Conservation (phyloP, 2,888 invertebrate species). For the Drosophila neonasuta region DNA sequence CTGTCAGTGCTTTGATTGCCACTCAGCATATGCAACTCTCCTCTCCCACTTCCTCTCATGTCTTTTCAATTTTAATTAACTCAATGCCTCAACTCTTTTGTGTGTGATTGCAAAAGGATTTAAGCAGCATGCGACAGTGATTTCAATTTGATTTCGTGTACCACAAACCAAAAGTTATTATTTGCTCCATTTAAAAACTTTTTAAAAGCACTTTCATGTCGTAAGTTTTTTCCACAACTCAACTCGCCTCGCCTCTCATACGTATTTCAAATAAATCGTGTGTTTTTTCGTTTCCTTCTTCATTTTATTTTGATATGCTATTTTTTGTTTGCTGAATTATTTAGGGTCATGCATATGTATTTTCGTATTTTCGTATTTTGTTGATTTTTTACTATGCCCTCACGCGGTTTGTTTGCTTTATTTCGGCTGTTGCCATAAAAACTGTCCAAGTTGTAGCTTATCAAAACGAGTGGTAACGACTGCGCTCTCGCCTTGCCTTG, state of each 20-base stretch:
- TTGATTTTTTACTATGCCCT: conserved; percentile 20
- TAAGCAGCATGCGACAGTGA: conserved; percentile 3
- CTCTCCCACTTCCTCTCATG: too few species aligned
- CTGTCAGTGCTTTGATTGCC: conserved; percentile 35
- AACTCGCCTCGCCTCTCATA: neutral
- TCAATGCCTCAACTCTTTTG: conserved; percentile 10
- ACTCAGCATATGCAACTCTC: conserved; percentile 2
- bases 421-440: conserved; percentile 46
- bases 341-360: conserved; percentile 29
- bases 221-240: conserved; percentile 15
- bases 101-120: conserved; percentile 3
- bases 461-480: conserved; percentile 53
- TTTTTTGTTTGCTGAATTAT: conserved; percentile 11
- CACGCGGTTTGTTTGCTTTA: neutral
- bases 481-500: conserved; percentile 7
- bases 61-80: conserved; percentile 51
- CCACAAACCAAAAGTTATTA: neutral
- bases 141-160: conserved; percentile 17
- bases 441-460: conserved; percentile 51
- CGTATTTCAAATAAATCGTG: conserved; percentile 10
- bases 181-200: conserved; percentile 18
- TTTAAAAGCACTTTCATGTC: conserved; percentile 22
- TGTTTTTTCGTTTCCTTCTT: neutral
- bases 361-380: conserved; percentile 3
- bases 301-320: too few species aligned